Evolutionary conservation across 2,113 vertebrate species (phyloP).

Genomic region (Haplochromis burtoni): DNA sequence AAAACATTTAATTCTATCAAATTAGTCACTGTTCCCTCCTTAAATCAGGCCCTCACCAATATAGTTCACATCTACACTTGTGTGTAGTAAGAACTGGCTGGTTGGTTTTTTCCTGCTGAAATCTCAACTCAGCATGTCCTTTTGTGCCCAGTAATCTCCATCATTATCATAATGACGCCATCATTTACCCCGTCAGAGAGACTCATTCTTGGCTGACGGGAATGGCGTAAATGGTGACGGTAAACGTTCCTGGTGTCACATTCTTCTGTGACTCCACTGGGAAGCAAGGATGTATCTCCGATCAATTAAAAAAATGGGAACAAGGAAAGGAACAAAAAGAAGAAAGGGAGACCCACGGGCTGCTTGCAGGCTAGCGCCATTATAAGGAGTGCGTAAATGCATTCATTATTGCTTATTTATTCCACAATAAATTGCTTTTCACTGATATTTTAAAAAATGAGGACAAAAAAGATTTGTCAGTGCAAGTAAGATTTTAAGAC

Average conservation of each 20-base stretch:
- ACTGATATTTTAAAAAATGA: background rate
- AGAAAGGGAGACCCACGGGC: background rate
- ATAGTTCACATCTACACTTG: background rate
- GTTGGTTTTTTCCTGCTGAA: background rate
- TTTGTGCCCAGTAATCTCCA: constrained; percentile 20
- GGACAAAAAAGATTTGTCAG: background rate
- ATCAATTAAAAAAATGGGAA: constrained; percentile 7
- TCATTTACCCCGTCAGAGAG: background rate
- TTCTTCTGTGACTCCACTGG: constrained; percentile 30
- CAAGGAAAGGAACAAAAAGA: background rate
- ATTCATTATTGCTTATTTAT: background rate
- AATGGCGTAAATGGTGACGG: constrained; percentile 27
- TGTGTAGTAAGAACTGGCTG: background rate
- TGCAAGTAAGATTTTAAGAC: background rate
- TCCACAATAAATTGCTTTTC: background rate
- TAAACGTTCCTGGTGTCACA: constrained; percentile 39
- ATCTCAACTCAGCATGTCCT: background rate
- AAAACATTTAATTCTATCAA: background rate
- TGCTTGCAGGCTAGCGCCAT: background rate
- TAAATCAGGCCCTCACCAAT: background rate
- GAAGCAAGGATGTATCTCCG: constrained; percentile 19
- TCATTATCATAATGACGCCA: constrained; percentile 34
- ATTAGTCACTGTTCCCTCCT: background rate
- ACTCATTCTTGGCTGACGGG: background rate
- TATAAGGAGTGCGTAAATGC: background rate